These are phyloP conservation scores for Lophius piscatorius DNA, from an alignment of 2,113 vertebrate species.

Conservation along the genomic window DNA sequence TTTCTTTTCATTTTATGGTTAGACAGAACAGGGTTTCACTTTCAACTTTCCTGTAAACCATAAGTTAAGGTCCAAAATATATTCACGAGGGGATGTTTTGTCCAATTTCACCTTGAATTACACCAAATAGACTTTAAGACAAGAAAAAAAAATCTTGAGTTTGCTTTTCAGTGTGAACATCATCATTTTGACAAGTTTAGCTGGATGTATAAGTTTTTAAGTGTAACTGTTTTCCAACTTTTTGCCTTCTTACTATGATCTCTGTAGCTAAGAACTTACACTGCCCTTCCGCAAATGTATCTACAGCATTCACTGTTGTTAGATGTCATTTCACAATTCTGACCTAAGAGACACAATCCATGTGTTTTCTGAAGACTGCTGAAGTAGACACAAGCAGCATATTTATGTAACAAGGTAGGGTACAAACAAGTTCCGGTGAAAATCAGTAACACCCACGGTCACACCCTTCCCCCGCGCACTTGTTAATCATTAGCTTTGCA, in stretches of 20 bases:
- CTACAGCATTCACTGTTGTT: background rate
- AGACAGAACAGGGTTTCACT: background rate
- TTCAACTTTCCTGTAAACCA: too few species aligned
- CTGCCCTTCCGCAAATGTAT: too few species aligned
- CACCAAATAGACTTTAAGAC: too few species aligned
- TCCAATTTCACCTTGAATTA: background rate
- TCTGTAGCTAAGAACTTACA: too few species aligned
- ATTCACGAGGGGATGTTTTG: background rate
- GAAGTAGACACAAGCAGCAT: background rate
- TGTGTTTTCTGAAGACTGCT: background rate
- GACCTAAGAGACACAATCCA: background rate
- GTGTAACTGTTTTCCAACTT: too few species aligned
- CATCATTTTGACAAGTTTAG: too few species aligned
- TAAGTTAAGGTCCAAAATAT: too few species aligned
- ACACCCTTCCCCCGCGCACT: conserved; percentile 22
- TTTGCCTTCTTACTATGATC: too few species aligned
- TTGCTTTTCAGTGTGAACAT: too few species aligned
- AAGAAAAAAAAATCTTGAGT: too few species aligned
- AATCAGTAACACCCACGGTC: conserved; percentile 11
- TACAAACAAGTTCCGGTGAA: background rate
- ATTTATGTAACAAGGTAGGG: background rate
- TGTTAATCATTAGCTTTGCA: conserved; percentile 26
- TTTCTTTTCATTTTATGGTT: conserved; percentile 13
- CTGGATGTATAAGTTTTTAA: too few species aligned
- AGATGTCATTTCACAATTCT: background rate